Evolutionary conservation across 2,888 invertebrate species (phyloP), one percentile per base, ranked within the genome.

Genomic region (Tricholauxania praeusta): DNA sequence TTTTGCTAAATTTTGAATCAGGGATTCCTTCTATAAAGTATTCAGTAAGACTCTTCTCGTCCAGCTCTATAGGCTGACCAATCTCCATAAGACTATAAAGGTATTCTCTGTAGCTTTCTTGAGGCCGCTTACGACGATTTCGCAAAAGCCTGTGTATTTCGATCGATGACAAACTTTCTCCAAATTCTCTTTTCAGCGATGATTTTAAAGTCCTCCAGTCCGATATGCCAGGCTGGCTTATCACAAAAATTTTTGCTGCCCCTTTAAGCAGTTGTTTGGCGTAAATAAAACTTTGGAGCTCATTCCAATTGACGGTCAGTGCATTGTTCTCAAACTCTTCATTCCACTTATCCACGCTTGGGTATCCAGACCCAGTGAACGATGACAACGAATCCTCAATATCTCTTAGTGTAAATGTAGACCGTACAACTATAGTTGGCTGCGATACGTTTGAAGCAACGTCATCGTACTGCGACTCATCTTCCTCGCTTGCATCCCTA

Each of bases 191-290:
- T 5, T 32, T 39, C 12, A 73, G 39, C 7, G 60, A 32, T 8
- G 14, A 49, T 52, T 71, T 76, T 15, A 74, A 59, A 2, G 49
- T 51, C n/a, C 17, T 19, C 63, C 71, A 75, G 51, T 57, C 64
- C 12, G 15, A 64, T 4, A 73, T 63, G 6, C 62, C 60, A 7
- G 22, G 3, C n/a, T n/a, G n/a, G n/a, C n/a, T n/a, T n/a, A n/a
- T 28, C 6, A 74, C 28, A 39, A 71, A 74, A 8, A 71, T n/a
- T 47, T 66, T 71, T 1, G 74, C 71, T 5, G 62, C 70, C 12
- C 71, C 60, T 14, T 64, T 71, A 22, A 73, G 53, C 6, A 73
- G 57, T n/a, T 72, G 72, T 51, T 67, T 67, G 2, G 67, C 67
- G 19, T 72, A 72, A 17, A 72, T 57, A n/a, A 52, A 66, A 15